Evolutionary conservation across 2,113 vertebrate species (phyloP).

Genomic region (Phainopepla nitens): DNA sequence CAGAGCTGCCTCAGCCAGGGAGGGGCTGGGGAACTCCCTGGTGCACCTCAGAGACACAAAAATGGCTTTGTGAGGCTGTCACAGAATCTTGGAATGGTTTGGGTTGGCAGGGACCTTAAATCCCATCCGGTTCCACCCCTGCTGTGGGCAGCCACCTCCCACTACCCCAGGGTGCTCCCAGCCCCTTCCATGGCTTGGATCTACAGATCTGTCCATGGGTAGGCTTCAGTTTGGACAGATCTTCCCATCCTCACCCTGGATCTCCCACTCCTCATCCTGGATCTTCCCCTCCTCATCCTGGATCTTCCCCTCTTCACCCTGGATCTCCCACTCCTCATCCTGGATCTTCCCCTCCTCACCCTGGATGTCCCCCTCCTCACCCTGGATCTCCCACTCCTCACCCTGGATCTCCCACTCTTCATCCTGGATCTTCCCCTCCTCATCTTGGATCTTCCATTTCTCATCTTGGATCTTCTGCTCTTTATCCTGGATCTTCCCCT

Average conservation of each 20-base stretch:
- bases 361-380: fast-evolving
- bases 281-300: not conserved
- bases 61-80: not conserved
- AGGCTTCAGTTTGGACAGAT: not conserved
- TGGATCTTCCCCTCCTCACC: fast-evolving
- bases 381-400: fast-evolving
- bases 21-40: fast-evolving
- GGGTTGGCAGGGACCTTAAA: not conserved
- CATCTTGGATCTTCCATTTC: fast-evolving
- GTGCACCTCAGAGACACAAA: fast-evolving
- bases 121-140: fast-evolving
- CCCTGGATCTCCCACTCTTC: fast-evolving
- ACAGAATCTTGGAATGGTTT: fast-evolving
- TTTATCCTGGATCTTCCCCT: not conserved
- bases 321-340: not conserved
- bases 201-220: fast-evolving
- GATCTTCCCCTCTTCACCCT: not conserved
- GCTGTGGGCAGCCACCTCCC: not conserved
- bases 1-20: not conserved
- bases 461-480: no score
- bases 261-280: not conserved
- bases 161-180: not conserved
- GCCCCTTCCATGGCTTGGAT: not conserved
- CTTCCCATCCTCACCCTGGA: fast-evolving
- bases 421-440: fast-evolving